phyloP scores from a whole-genome alignment of 2,888 invertebrate genomes.

The Hipparchia sbordonii region DNA sequence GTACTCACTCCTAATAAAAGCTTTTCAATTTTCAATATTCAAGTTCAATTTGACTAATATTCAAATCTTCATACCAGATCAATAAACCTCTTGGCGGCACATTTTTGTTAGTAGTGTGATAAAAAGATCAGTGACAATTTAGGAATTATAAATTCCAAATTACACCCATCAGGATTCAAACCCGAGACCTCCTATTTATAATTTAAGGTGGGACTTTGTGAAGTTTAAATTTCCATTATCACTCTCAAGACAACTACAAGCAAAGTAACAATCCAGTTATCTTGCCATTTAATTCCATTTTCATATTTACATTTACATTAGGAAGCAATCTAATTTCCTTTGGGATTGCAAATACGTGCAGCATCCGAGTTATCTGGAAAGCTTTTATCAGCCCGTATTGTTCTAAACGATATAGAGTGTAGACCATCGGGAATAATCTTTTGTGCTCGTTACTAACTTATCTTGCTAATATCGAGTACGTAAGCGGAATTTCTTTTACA shows the following conservation, averaged over 20 bases:
- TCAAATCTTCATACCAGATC: too few relatives aligned
- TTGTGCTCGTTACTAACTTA: slow-evolving; percentile 12
- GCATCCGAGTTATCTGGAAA: slow-evolving; percentile 16
- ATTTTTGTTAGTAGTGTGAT: too few relatives aligned
- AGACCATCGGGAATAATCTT: slow-evolving; percentile 19
- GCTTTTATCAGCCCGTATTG: slow-evolving; percentile 21
- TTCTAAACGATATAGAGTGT: slow-evolving; percentile 20
- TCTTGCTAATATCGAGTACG: slow-evolving; percentile 10
- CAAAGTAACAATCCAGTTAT: slow-evolving; percentile 1
- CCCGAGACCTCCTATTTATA: not conserved
- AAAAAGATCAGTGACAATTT: too few relatives aligned
- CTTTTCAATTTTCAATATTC: too few relatives aligned
- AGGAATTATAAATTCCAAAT: too few relatives aligned
- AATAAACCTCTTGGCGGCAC: too few relatives aligned
- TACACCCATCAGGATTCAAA: too few relatives aligned
- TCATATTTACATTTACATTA: slow-evolving; percentile 27
- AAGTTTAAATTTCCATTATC: not conserved
- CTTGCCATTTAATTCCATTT: slow-evolving; percentile 17
- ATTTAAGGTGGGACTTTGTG: not conserved
- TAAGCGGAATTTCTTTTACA: not conserved
- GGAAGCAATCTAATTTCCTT: slow-evolving; percentile 22
- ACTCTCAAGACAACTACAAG: slow-evolving; percentile 9
- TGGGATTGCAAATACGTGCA: slow-evolving; percentile 22
- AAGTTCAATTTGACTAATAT: too few relatives aligned
- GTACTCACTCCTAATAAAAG: too few relatives aligned